phyloP scores from a whole-genome alignment of 53 echinoderm and acorn worm genomes.

The Luidia sarsii region DNA sequence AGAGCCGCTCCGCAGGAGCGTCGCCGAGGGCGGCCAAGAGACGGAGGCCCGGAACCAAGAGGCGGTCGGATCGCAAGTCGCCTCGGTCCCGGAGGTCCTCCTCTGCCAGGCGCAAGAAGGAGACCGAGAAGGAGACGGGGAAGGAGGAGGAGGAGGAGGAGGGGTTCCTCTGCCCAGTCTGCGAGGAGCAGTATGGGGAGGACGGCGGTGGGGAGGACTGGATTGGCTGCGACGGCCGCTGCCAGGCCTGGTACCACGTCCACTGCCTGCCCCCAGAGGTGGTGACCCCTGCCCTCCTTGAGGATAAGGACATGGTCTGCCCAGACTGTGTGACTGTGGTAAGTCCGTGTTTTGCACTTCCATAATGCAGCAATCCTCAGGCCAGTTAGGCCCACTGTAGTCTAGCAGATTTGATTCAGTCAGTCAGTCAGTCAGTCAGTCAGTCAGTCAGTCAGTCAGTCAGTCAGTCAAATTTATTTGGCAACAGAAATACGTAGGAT shows the following conservation, averaged over 20 bases:
- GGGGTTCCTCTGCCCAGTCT: conserved; percentile 40
- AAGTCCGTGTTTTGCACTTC: neutral
- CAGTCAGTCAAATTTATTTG: no score
- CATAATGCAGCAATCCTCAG: no score
- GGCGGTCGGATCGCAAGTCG: conserved; percentile 20
- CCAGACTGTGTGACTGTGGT: conserved; percentile 21
- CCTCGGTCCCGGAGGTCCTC: neutral
- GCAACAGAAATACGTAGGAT: no score
- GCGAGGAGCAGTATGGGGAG: conserved; percentile 14
- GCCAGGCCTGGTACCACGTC: conserved; percentile 46
- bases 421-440: no score
- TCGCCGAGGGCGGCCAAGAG: conserved; percentile 5
- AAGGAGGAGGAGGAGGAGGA: conserved; percentile 43
- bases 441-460: no score
- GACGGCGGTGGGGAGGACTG: conserved; percentile 31
- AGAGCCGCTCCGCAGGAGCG: neutral
- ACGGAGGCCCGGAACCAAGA: conserved; percentile 21
- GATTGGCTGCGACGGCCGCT: conserved; percentile 45
- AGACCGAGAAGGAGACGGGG: no score
- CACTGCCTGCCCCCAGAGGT: conserved; percentile 50
- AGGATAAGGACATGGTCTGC: conserved; percentile 49
- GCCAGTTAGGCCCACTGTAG: no score
- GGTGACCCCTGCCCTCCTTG: conserved; percentile 37
- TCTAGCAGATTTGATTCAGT: no score
- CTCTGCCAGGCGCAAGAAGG: neutral